These are phyloP conservation scores for Tamias sibiricus DNA, from an alignment of 2,113 vertebrate genomes.

Conservation along the genomic window DNA sequence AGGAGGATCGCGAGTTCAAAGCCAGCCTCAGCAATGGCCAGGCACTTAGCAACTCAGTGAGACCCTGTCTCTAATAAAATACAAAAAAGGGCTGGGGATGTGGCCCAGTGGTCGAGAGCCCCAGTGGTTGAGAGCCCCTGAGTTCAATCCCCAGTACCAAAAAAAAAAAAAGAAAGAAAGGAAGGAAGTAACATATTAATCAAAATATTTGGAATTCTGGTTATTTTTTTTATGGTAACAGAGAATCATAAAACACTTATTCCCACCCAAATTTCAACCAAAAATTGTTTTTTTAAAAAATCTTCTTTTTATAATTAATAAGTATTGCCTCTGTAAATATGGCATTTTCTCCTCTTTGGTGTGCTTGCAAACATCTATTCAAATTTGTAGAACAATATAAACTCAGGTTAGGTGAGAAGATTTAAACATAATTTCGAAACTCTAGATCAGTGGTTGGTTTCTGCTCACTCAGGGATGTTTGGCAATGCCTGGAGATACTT, in stretches of 20 bases:
- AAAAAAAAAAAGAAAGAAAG: constrained; percentile 54
- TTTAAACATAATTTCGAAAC: background rate
- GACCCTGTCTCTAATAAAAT: no score
- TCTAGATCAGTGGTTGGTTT: background rate
- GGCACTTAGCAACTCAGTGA: no score
- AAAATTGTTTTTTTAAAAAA: background rate
- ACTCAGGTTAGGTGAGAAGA: background rate
- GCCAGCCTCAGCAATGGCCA: no score
- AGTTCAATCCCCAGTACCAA: no score
- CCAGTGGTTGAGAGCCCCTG: no score
- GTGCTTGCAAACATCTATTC: background rate
- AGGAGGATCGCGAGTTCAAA: no score
- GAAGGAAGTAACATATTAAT: background rate
- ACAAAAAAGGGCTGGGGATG: no score
- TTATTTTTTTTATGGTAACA: constrained; percentile 40
- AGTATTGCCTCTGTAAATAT: background rate
- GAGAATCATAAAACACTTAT: constrained; percentile 45
- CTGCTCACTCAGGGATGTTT: background rate
- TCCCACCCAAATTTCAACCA: background rate
- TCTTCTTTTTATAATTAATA: background rate
- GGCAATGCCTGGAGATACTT: background rate
- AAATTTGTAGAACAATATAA: background rate
- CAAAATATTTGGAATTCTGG: constrained; percentile 21
- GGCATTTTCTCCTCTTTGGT: background rate
- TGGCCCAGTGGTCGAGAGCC: no score